phyloP scores from a whole-genome alignment of 2,797 vertebrate species.

The Leptatherina wallacei region DNA sequence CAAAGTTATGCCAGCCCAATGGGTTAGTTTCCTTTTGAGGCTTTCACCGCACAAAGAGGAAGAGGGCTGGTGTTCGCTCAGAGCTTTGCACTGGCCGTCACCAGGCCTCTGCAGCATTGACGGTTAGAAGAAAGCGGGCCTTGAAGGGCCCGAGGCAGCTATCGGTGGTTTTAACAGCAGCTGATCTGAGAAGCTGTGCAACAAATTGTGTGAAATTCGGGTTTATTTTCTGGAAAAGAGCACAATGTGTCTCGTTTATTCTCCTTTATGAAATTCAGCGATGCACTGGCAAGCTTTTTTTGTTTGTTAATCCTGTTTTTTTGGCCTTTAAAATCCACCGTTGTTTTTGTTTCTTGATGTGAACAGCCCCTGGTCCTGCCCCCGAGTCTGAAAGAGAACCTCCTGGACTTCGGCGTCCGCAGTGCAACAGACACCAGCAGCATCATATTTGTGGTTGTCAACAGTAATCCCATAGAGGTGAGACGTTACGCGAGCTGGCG shows the following conservation, averaged over 20 bases:
- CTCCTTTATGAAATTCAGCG: background rate
- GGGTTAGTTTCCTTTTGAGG: background rate
- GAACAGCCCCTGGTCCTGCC: conserved; percentile 91
- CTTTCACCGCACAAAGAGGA: background rate
- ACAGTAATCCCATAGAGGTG: conserved; percentile 99
- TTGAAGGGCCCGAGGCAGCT: background rate
- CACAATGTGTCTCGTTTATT: background rate
- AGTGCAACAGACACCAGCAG: conserved; percentile 93
- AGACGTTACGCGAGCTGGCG: conserved; percentile 27
- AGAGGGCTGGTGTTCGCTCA: background rate
- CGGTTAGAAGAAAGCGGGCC: background rate
- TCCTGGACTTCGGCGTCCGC: conserved; percentile 94
- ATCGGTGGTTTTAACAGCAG: background rate
- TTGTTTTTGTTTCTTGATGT: background rate
- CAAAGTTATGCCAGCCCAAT: background rate
- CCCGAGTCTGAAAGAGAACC: conserved; percentile 89
- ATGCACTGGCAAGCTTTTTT: no score
- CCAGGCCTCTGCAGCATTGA: background rate
- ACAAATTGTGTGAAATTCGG: no score
- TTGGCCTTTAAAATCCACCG: background rate
- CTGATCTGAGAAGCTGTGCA: no score
- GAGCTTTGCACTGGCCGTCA: background rate
- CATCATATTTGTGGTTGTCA: conserved; percentile 92
- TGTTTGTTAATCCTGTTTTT: background rate
- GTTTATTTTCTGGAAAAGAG: no score